Percentiles rank a stretch among this genome's conserved stretches.
Evolutionary conservation across 2,888 invertebrate genomes (phyloP).

Genomic region (Omphaloscelis lunosa): DNA sequence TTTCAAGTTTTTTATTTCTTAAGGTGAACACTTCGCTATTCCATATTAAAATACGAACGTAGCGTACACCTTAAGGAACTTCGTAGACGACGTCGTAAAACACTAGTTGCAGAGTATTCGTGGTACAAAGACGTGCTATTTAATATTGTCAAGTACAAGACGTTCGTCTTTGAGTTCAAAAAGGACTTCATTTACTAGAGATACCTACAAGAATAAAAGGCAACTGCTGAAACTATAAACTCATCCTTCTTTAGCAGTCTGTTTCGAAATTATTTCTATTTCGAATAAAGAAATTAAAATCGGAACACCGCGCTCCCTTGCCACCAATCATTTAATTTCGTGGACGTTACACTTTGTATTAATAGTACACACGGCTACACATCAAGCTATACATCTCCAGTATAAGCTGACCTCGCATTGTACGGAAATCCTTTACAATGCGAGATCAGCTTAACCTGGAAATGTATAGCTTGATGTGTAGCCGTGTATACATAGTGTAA

Average conservation of each 20-base stretch:
- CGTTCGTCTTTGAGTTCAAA: conserved; percentile 1
- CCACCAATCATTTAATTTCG: conserved; percentile 13
- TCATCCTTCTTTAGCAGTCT: background rate
- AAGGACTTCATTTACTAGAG: conserved; percentile 8
- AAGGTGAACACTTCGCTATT: conserved; percentile 4
- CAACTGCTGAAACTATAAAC: background rate
- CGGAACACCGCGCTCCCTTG: background rate
- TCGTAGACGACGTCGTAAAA: conserved; percentile 41
- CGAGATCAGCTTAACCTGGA: no score
- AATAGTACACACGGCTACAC: no score
- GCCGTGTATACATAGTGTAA: no score
- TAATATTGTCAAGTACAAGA: conserved; percentile 35
- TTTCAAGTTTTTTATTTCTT: conserved; percentile 20
- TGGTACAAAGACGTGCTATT: conserved; percentile 24
- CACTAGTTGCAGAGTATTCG: conserved; percentile 7
- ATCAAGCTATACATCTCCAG: no score
- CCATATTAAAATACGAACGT: background rate
- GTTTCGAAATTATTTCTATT: background rate
- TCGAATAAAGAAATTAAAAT: background rate
- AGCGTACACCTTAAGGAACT: background rate
- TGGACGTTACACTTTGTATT: no score
- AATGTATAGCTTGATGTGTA: no score
- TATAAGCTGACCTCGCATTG: no score
- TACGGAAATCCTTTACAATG: no score
- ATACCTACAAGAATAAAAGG: background rate